phyloP scores from a whole-genome alignment of 2,888 invertebrate species.

The Amphipyra tragopoginis region DNA sequence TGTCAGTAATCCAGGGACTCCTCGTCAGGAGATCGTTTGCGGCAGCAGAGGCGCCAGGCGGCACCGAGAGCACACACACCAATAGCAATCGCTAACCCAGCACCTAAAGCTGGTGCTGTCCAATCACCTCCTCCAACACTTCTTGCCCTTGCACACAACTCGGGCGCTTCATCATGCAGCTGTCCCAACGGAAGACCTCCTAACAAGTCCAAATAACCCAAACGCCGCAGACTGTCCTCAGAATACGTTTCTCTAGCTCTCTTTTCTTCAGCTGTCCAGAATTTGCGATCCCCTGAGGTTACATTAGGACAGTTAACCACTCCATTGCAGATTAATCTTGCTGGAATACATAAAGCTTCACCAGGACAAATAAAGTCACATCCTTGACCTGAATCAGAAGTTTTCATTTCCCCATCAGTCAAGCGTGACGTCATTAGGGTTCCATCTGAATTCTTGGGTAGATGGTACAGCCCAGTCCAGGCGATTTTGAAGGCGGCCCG shows the following conservation, averaged over 20 bases:
- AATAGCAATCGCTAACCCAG: constrained; percentile 89
- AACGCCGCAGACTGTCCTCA: constrained; percentile 90
- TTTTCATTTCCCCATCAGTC: constrained; percentile 89
- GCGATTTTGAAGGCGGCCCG: constrained; percentile 96
- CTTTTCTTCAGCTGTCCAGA: constrained; percentile 86
- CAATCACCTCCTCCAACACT: constrained; percentile 88
- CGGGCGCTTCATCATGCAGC: constrained; percentile 94
- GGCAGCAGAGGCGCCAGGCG: constrained; percentile 91
- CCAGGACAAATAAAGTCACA: constrained; percentile 97
- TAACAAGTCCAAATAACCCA: constrained; percentile 88
- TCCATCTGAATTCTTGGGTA: constrained; percentile 95
- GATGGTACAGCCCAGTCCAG: constrained; percentile 96
- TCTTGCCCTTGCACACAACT: constrained; percentile 91
- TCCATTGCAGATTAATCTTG: constrained; percentile 95
- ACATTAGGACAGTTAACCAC: constrained; percentile 96
- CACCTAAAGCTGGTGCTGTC: constrained; percentile 91
- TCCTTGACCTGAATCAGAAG: constrained; percentile 82
- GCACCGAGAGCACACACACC: constrained; percentile 89
- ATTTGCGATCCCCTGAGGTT: constrained; percentile 87
- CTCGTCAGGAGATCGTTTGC: constrained; percentile 90
- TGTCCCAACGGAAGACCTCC: constrained; percentile 84
- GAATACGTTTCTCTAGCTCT: constrained; percentile 89
- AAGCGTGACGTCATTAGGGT: constrained; percentile 94
- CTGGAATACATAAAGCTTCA: constrained; percentile 95
- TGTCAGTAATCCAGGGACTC: constrained; percentile 91